These are phyloP conservation scores for Cydia strobilella DNA, from an alignment of 1,140 invertebrate genomes.

Conservation along the genomic window DNA sequence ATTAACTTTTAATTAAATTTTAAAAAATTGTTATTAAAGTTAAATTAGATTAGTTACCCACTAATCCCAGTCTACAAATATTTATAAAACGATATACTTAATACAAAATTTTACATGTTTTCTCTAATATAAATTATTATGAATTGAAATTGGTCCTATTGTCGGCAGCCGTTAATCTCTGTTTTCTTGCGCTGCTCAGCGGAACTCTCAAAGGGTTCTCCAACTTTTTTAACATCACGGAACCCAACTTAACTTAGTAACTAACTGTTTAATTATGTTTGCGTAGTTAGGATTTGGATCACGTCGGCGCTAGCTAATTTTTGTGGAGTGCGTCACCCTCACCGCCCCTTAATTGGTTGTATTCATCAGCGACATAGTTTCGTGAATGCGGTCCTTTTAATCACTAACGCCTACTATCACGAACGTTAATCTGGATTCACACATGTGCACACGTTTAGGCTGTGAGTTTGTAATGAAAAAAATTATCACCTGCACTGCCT, in stretches of 20 bases:
- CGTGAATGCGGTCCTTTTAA: conserved; percentile 14
- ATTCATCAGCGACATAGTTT: conserved; percentile 20
- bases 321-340: conserved; percentile 12
- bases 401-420: conserved; percentile 3
- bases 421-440: neutral
- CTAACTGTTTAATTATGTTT: conserved; percentile 23
- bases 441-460: neutral
- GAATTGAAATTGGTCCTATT: neutral
- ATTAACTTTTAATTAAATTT: neutral
- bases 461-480: neutral
- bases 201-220: conserved; percentile 1
- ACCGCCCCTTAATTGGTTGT: conserved; percentile 19
- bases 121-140: too few species aligned
- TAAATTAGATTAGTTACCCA: neutral
- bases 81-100: too few species aligned
- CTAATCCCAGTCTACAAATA: too few species aligned
- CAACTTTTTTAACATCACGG: neutral
- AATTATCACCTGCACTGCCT: neutral
- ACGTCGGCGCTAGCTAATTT: conserved; percentile 16
- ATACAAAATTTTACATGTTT: too few species aligned
- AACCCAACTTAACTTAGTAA: conserved; percentile 7
- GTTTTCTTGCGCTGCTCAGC: neutral
- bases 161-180: neutral
- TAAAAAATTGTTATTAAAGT: neutral
- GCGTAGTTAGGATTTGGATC: conserved; percentile 14